Conservation (phyloP, 2,888 invertebrate species). For the Apomyelois bistriatella region DNA sequence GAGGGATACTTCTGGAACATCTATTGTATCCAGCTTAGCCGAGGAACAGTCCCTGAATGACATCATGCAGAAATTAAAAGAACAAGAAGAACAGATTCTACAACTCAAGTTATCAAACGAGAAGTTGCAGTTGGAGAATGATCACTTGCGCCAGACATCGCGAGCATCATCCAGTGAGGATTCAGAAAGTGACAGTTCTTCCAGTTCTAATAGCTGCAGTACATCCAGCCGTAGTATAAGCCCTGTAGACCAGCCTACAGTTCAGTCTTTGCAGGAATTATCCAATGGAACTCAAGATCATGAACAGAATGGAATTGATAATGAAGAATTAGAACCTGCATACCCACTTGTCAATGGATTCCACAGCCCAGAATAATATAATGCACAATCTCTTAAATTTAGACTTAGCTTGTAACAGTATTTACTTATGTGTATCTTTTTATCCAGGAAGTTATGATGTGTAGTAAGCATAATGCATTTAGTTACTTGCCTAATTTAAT, state of each 20-base stretch:
- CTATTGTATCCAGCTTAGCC: conserved; percentile 48
- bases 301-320: conserved; percentile 40
- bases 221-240: conserved; percentile 58
- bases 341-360: conserved; percentile 63
- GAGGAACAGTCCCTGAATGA: conserved; percentile 55
- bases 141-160: conserved; percentile 69
- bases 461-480: conserved; percentile 37
- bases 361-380: conserved; percentile 46
- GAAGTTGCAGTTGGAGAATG: conserved; percentile 81
- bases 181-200: conserved; percentile 82
- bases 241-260: conserved; percentile 29
- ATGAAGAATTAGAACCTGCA: conserved; percentile 34
- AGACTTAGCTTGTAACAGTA: conserved; percentile 4
- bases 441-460: not conserved
- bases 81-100: conserved; percentile 81
- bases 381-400: conserved; percentile 17
- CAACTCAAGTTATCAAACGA: conserved; percentile 82
- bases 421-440: not conserved
- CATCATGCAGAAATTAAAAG: conserved; percentile 62
- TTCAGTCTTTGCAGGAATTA: conserved; percentile 11
- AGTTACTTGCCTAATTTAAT: conserved; percentile 34
- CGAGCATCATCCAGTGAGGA: conserved; percentile 73
- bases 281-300: conserved; percentile 35
- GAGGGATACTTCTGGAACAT: conserved; percentile 57
- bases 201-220: conserved; percentile 70